A percentile compares a stretch with the other conserved stretches of the same genome.
Evolutionary conservation across 2,888 invertebrate genomes (phyloP).

Genomic region (Platypus cylindrus): DNA sequence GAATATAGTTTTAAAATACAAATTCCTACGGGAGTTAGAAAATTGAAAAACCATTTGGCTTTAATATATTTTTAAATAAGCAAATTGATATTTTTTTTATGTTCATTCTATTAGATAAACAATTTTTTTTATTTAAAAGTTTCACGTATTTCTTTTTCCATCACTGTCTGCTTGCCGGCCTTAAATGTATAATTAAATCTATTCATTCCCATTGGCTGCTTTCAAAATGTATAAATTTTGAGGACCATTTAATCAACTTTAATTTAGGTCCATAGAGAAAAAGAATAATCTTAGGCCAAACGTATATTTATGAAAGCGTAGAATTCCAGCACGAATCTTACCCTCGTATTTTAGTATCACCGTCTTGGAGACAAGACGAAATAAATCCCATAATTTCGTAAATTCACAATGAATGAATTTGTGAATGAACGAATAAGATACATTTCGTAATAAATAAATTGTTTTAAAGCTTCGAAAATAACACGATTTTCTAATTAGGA

Average conservation of each 20-base stretch:
- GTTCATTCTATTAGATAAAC: too few relatives aligned
- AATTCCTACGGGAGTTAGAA: too few relatives aligned
- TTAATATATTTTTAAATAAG: too few relatives aligned
- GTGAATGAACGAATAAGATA: conserved; percentile 14
- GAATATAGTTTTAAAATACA: too few relatives aligned
- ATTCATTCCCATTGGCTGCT: background rate
- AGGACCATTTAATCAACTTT: background rate
- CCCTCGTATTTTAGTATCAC: conserved; percentile 25
- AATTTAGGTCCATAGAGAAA: background rate
- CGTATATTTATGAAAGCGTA: conserved; percentile 24
- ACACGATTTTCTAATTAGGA: conserved; percentile 18
- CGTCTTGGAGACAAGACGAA: conserved; percentile 10
- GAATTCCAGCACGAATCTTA: conserved; percentile 28
- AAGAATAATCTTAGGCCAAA: conserved; percentile 11
- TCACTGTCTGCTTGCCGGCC: too few relatives aligned
- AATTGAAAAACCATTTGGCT: too few relatives aligned
- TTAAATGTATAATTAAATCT: too few relatives aligned
- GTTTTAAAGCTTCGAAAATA: conserved; percentile 18
- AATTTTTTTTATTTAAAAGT: too few relatives aligned
- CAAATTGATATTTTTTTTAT: too few relatives aligned
- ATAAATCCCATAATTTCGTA: background rate
- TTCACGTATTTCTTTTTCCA: too few relatives aligned
- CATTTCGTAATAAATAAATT: conserved; percentile 21
- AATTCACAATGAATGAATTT: too few relatives aligned
- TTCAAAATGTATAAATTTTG: background rate